phyloP scores from a whole-genome alignment of 2,797 vertebrate genomes.

The Diplodus sargus region DNA sequence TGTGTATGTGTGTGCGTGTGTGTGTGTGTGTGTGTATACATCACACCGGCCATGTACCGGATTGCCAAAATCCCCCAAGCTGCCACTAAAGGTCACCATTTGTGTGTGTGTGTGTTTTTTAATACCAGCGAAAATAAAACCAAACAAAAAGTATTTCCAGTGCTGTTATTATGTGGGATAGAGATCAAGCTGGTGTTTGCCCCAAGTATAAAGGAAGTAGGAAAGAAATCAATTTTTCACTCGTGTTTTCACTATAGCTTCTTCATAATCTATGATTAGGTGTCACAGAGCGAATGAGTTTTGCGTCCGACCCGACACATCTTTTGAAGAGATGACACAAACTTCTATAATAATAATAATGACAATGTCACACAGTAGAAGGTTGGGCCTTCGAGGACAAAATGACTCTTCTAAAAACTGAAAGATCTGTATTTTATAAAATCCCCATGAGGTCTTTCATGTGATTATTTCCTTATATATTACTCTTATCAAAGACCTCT shows the following conservation, averaged over 20 bases:
- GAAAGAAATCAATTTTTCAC: conserved; percentile 62
- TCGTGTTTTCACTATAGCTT: conserved; percentile 42
- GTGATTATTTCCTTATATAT: neutral
- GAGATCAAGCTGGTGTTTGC: conserved; percentile 74
- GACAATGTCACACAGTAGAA: neutral
- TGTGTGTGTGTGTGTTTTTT: conserved; percentile 47
- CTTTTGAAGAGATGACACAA: conserved; percentile 17
- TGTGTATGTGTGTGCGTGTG: conserved; percentile 59
- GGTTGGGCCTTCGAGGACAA: neutral
- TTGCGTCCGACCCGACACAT: conserved; percentile 15
- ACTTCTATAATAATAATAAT: neutral
- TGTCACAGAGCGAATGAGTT: neutral
- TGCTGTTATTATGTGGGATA: conserved; percentile 69
- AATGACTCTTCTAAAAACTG: conserved; percentile 1
- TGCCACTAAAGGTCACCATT: conserved; percentile 79
- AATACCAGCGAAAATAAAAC: conserved; percentile 47
- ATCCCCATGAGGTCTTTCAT: neutral
- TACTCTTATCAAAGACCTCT: neutral
- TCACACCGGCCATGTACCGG: conserved; percentile 73
- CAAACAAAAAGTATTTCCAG: conserved; percentile 68
- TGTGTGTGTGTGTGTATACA: conserved; percentile 33
- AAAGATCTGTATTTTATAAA: conserved; percentile 8
- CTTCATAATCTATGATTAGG: conserved; percentile 13
- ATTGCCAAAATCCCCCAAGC: conserved; percentile 82
- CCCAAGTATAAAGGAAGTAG: conserved; percentile 60